phyloP scores from a whole-genome alignment of 2,797 vertebrate species.

The Gallinago solitaria region DNA sequence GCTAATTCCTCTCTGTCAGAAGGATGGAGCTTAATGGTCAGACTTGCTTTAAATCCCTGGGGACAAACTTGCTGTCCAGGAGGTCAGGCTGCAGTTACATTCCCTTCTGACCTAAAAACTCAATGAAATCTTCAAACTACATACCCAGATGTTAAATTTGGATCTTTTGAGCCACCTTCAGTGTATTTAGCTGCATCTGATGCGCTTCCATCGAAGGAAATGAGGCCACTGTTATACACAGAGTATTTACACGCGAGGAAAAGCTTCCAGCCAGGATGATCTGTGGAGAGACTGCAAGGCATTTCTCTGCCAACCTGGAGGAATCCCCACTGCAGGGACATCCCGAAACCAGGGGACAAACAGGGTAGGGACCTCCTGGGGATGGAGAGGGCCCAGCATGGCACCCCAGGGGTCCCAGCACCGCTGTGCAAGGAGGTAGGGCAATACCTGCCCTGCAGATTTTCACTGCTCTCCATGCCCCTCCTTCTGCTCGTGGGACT shows the following conservation, averaged over 20 bases:
- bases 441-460: background rate
- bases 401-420: background rate
- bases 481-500: background rate
- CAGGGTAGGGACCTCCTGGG: background rate
- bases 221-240: background rate
- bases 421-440: rapidly evolving
- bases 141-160: background rate
- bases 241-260: background rate
- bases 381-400: background rate
- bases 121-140: background rate
- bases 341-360: background rate
- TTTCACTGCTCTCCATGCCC: background rate
- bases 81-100: background rate
- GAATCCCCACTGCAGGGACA: background rate
- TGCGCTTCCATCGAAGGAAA: background rate
- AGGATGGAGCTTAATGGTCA: background rate
- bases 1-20: background rate
- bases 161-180: background rate
- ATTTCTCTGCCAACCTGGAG: background rate
- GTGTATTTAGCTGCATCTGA: background rate
- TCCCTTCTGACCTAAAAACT: background rate
- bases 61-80: background rate
- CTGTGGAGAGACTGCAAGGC: background rate
- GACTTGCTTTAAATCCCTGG: background rate
- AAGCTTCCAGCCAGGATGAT: conserved; percentile 16